Evolutionary conservation across 2,113 vertebrate species (phyloP), one percentile per base, ranked within the genome.

Genomic region (Notothenia rossii): DNA sequence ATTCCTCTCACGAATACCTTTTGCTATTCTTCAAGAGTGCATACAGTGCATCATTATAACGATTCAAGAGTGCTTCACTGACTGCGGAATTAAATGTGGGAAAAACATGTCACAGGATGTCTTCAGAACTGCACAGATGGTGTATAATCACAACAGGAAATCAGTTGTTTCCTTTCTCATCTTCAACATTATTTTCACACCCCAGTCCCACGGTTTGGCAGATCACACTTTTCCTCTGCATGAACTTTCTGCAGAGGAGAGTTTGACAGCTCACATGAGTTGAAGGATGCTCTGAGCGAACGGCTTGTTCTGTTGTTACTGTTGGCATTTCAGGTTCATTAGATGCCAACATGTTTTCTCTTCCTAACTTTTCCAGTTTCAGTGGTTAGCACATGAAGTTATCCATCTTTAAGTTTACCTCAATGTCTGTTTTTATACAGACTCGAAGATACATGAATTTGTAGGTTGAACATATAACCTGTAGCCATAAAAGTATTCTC

Each of bases 51-150:
- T 18, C 45, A 60, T 9, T 14, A n/a, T 56, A n/a, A 45, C 10
- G 7, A n/a, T 61, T 22, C n/a, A 14, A 22, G 25, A 25, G 60
- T 13, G 53, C 51, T 50, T 6, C 50, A 10, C 3, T 33, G 20
- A 65, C 33, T 9, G 29, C 48, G 64, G 18, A 18, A 62, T 18
- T 36, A 43, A 43, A 60, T n/a, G 45, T 25, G 4, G 7, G 22
- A 67, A 62, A 15, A 53, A 29, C 13, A 40, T 63, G 73, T 60
- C 62, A 53, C 71, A 72, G 81, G 67, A 76, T 64, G 36, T 60
- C 53, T 72, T 67, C 48, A 74, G 12, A 63, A 36, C 14, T 12
- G 65, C 77, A 80, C 85, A 90, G 89, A 89, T 83, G 86, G 79
- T 25, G 22, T 22, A 0, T 22, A 46, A 62, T 69, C 43, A 53